These are phyloP conservation scores for Archegozetes longisetosus DNA, from an alignment of 1,140 invertebrate species.

Conservation along the genomic window DNA sequence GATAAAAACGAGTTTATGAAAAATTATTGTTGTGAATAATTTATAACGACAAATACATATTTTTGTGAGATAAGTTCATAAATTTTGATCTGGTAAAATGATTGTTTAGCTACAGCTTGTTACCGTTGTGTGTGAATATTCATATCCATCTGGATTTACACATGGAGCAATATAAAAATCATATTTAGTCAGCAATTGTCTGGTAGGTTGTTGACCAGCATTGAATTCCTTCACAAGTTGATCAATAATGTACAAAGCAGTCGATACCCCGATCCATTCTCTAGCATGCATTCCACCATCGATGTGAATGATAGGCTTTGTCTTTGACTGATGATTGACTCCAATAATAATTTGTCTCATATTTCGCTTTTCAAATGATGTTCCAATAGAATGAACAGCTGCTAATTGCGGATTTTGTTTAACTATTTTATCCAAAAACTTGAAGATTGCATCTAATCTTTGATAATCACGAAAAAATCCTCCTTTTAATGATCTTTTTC, in stretches of 20 bases:
- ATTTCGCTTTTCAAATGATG: conserved; percentile 14
- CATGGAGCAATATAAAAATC: conserved; percentile 28
- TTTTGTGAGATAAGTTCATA: conserved; percentile 11
- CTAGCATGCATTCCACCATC: conserved; percentile 57
- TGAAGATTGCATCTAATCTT: no score
- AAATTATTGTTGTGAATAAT: no score
- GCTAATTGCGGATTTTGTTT: no score
- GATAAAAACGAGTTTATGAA: no score
- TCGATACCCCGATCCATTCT: conserved; percentile 56
- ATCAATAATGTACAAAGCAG: conserved; percentile 48
- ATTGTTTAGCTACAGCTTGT: conserved; percentile 6
- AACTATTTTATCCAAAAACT: no score
- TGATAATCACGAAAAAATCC: no score
- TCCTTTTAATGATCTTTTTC: no score
- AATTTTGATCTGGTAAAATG: background rate
- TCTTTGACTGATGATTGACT: conserved; percentile 17
- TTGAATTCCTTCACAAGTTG: conserved; percentile 35
- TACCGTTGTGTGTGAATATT: conserved; percentile 21
- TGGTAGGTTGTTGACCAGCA: conserved; percentile 30
- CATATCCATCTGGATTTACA: conserved; percentile 24
- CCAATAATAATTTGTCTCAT: conserved; percentile 2
- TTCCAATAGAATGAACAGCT: no score
- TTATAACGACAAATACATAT: no score
- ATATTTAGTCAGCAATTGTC: conserved; percentile 18
- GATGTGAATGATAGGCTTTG: conserved; percentile 40